phyloP scores from a whole-genome alignment of 1,140 invertebrate genomes.

The Gerris buenoi region DNA sequence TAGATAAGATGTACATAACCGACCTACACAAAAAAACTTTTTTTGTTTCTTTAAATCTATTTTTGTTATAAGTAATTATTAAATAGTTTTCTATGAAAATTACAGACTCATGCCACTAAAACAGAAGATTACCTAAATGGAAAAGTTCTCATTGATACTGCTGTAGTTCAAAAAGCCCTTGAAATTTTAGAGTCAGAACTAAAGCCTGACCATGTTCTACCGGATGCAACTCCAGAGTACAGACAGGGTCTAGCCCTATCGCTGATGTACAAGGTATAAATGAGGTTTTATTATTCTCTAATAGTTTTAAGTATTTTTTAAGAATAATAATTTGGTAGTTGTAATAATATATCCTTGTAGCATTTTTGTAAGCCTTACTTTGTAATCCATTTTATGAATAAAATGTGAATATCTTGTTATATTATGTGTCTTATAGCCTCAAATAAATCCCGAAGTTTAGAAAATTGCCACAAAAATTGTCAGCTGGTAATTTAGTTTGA shows the following conservation, averaged over 20 bases:
- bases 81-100: background rate
- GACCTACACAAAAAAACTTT: too few species aligned
- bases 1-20: too few species aligned
- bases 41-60: too few species aligned
- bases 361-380: background rate
- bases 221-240: slow-evolving; percentile 44
- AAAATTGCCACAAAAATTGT: background rate
- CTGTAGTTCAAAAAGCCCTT: slow-evolving; percentile 40
- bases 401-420: background rate
- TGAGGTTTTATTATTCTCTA: background rate
- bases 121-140: slow-evolving; percentile 48
- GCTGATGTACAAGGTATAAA: slow-evolving; percentile 35
- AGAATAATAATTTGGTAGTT: background rate
- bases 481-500: too few species aligned
- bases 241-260: slow-evolving; percentile 30
- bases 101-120: slow-evolving; percentile 41
- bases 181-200: slow-evolving; percentile 41
- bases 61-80: background rate
- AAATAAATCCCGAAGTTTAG: background rate
- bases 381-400: background rate
- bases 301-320: background rate
- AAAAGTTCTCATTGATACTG: slow-evolving; percentile 35
- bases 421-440: background rate
- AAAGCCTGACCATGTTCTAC: slow-evolving; percentile 46
- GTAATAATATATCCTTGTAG: too few species aligned